A percentile compares a stretch with the other conserved stretches of the same genome.
Evolutionary conservation across 2,888 invertebrate genomes (phyloP).

Genomic region (Drosophila tanythrix): DNA sequence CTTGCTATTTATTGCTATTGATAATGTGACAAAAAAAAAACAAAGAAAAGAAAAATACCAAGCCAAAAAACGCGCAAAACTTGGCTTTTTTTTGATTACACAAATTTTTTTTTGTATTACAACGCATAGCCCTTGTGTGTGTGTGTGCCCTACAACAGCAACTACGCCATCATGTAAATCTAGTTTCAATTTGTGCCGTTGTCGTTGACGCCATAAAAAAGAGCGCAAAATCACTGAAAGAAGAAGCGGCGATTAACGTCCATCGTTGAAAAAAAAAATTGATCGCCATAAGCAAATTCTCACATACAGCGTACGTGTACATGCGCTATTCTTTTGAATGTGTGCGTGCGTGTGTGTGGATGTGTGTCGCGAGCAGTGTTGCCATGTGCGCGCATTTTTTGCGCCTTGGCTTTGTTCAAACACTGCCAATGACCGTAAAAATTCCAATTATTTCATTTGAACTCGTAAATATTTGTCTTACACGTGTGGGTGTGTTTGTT

Average conservation of each 20-base stretch:
- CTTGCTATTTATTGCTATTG: constrained; percentile 30
- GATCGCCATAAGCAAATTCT: constrained; percentile 78
- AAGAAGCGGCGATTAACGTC: constrained; percentile 49
- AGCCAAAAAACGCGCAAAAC: constrained; percentile 61
- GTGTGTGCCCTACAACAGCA: constrained; percentile 44
- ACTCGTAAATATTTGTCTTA: constrained; percentile 12
- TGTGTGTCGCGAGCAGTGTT: constrained; percentile 66
- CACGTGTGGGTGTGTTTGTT: constrained; percentile 7
- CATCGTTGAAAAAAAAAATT: constrained; percentile 63
- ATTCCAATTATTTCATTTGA: constrained; percentile 35
- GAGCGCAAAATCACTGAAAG: constrained; percentile 50
- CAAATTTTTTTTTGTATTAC: constrained; percentile 38
- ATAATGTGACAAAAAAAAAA: constrained; percentile 14
- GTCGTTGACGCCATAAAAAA: constrained; percentile 61
- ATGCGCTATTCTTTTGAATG: constrained; percentile 36
- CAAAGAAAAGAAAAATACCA: constrained; percentile 1
- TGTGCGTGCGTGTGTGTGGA: constrained; percentile 43
- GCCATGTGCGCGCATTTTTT: constrained; percentile 76
- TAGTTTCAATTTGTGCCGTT: constrained; percentile 68
- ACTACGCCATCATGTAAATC: constrained; percentile 72
- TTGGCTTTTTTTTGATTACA: constrained; percentile 39
- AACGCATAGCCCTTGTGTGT: constrained; percentile 23
- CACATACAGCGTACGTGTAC: constrained; percentile 32
- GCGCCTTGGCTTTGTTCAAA: constrained; percentile 54
- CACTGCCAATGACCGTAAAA: constrained; percentile 32